Percentiles rank a stretch among this genome's conserved stretches.
These are phyloP conservation scores for Ophioninae sp. DNA, from an alignment of 2,888 invertebrate species.

Conservation along the genomic window DNA sequence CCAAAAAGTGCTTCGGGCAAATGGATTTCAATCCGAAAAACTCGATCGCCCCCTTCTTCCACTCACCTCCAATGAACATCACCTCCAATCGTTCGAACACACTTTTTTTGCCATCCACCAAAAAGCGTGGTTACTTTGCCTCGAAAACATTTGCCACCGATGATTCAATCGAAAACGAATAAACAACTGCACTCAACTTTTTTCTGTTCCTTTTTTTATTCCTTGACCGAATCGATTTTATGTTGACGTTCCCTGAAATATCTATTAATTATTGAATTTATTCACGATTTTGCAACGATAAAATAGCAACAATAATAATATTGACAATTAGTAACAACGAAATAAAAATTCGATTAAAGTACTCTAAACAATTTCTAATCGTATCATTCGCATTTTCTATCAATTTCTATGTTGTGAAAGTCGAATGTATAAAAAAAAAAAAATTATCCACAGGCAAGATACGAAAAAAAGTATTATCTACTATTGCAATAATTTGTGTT, in stretches of 20 bases:
- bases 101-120: constrained; percentile 11
- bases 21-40: constrained; percentile 12
- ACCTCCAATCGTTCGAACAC: neutral
- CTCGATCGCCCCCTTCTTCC: neutral
- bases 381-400: neutral
- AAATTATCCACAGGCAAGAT: neutral
- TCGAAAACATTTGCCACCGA: constrained; percentile 7
- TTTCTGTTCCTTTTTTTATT: neutral
- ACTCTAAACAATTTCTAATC: neutral
- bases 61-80: constrained; percentile 6
- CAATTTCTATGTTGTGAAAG: neutral
- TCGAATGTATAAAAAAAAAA: neutral
- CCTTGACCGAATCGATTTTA: neutral
- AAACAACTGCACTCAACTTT: neutral
- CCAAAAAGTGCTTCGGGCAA: constrained; percentile 14
- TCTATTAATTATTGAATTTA: too few species aligned
- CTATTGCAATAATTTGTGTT: neutral
- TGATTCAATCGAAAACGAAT: constrained; percentile 1
- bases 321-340: too few species aligned
- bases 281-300: too few species aligned
- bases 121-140: neutral
- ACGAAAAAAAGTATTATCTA: neutral
- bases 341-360: neutral
- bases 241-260: neutral
- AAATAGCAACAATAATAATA: too few species aligned